These are phyloP conservation scores for Siniperca undulata DNA, from an alignment of 2,797 vertebrate genomes.

Conservation along the genomic window DNA sequence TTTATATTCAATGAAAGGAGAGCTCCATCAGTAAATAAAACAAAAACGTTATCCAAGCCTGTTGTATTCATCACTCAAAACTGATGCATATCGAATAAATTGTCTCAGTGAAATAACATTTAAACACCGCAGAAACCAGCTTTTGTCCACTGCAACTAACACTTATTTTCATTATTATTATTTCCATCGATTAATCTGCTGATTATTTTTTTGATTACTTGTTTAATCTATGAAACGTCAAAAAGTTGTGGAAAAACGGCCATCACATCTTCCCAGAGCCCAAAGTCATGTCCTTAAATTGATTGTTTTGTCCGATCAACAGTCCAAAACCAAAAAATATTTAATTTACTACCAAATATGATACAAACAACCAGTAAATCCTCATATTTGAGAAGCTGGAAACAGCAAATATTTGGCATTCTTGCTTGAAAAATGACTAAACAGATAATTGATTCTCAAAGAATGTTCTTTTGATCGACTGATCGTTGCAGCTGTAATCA, in stretches of 20 bases:
- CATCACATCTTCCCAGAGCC: neutral
- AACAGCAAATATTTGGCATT: neutral
- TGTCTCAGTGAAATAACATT: neutral
- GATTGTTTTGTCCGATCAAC: neutral
- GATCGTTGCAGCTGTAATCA: neutral
- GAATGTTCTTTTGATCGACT: neutral
- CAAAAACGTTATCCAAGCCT: neutral
- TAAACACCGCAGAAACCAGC: neutral
- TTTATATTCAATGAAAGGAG: neutral
- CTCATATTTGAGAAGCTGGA: neutral
- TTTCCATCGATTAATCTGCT: neutral
- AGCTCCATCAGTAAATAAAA: neutral
- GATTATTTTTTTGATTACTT: neutral
- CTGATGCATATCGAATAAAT: neutral
- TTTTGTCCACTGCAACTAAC: neutral
- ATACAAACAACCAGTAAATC: neutral
- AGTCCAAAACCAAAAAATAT: neutral
- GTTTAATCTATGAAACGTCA: neutral
- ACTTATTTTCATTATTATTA: neutral
- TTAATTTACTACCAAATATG: neutral
- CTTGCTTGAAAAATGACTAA: neutral
- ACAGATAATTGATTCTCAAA: neutral
- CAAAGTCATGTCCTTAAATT: neutral
- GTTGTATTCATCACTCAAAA: neutral
- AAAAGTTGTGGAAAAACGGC: neutral